Conservation (phyloP, 2,888 invertebrate genomes). For the Phortica magna region DNA sequence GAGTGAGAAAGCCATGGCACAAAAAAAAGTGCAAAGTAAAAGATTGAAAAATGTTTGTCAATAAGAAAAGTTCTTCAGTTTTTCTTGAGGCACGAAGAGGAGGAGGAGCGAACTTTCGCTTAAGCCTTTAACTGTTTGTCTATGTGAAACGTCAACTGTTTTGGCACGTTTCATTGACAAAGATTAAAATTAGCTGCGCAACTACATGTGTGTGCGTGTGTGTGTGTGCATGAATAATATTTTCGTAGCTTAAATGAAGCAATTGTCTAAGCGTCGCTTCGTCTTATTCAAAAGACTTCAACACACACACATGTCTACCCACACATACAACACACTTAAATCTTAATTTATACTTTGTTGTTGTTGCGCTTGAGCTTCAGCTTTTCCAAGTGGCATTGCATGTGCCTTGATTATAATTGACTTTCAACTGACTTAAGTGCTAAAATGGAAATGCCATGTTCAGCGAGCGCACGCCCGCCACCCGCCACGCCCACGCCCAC, state of each 20-base stretch:
- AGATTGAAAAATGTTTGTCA: neutral
- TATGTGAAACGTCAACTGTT: too few relatives aligned
- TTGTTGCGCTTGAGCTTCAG: neutral
- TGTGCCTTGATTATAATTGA: slow-evolving; percentile 75
- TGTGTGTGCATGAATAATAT: neutral
- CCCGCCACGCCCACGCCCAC: neutral
- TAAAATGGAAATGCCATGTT: slow-evolving; percentile 78
- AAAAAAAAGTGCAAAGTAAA: neutral
- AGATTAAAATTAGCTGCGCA: too few relatives aligned
- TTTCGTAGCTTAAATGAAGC: neutral
- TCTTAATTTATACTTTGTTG: neutral
- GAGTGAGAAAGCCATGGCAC: neutral
- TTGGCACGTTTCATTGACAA: too few relatives aligned
- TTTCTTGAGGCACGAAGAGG: too few relatives aligned
- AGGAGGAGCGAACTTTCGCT: too few relatives aligned
- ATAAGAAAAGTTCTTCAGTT: too few relatives aligned
- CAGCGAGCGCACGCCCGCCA: slow-evolving; percentile 55
- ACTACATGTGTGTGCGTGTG: neutral
- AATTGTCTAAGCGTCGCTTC: neutral
- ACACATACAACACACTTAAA: slow-evolving; percentile 29
- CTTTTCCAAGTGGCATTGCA: neutral
- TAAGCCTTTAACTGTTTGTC: too few relatives aligned
- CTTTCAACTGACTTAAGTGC: slow-evolving; percentile 76
- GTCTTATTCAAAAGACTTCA: neutral
- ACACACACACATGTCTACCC: slow-evolving; percentile 9